These are phyloP conservation scores for Brienomyrus longianalis DNA, from an alignment of 2,113 vertebrate genomes.

Conservation along the genomic window DNA sequence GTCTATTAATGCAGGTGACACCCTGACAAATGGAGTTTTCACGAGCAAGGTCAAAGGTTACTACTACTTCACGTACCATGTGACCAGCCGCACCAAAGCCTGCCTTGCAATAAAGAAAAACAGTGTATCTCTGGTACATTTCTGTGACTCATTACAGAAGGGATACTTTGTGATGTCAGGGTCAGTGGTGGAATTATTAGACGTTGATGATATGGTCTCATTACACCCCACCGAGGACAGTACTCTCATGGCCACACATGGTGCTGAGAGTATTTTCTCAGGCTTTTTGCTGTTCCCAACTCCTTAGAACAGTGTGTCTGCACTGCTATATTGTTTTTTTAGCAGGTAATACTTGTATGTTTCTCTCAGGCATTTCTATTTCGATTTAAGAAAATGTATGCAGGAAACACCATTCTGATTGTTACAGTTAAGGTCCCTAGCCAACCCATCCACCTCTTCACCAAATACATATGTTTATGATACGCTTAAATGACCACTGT, in stretches of 20 bases:
- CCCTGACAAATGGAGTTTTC: conserved; percentile 39
- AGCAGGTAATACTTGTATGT: background rate
- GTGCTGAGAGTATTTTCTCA: conserved; percentile 66
- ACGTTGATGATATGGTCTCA: conserved; percentile 41
- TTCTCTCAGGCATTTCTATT: background rate
- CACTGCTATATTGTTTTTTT: background rate
- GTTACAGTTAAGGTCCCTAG: background rate
- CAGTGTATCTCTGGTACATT: conserved; percentile 42
- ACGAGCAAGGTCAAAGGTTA: conserved; percentile 52
- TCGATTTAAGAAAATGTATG: background rate
- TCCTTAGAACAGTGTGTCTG: background rate
- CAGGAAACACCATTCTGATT: background rate
- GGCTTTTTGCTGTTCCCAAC: conserved; percentile 69
- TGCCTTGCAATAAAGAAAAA: conserved; percentile 62
- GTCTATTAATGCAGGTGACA: conserved; percentile 37
- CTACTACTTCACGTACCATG: conserved; percentile 74
- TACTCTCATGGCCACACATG: conserved; percentile 49
- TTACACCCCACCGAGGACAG: conserved; percentile 56
- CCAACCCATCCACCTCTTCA: background rate
- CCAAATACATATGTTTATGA: background rate
- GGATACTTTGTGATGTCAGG: conserved; percentile 64
- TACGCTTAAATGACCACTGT: background rate
- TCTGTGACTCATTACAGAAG: conserved; percentile 57
- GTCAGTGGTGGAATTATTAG: conserved; percentile 56
- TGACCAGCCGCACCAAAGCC: conserved; percentile 54